Evolutionary conservation across 2,888 invertebrate species (phyloP).

Genomic region (Aromia moschata): DNA sequence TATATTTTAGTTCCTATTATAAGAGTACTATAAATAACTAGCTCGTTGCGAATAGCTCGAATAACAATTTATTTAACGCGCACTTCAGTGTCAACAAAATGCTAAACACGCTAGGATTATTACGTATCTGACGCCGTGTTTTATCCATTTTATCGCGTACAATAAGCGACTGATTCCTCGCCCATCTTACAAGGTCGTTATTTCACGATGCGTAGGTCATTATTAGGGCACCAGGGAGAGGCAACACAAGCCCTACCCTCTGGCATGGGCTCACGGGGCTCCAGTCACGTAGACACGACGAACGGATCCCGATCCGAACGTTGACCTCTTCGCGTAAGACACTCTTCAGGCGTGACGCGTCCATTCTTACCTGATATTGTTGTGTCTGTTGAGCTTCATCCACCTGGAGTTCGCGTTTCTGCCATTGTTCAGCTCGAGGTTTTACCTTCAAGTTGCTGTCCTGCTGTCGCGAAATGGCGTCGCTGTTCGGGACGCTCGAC

Average conservation of each 20-base stretch:
- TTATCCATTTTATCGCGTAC: too few relatives aligned
- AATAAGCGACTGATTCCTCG: too few relatives aligned
- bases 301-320: slow-evolving; percentile 39
- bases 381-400: slow-evolving; percentile 56
- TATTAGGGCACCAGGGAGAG: slow-evolving; percentile 3
- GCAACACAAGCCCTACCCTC: slow-evolving; percentile 14
- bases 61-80: too few relatives aligned
- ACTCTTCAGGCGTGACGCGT: slow-evolving; percentile 9
- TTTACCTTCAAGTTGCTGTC: slow-evolving; percentile 40
- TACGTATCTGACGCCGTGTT: too few relatives aligned
- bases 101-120: too few relatives aligned
- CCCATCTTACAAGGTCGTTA: slow-evolving; percentile 14
- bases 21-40: too few relatives aligned
- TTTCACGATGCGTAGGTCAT: slow-evolving; percentile 3
- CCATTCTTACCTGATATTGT: slow-evolving; percentile 58
- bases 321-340: slow-evolving; percentile 36
- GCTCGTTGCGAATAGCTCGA: too few relatives aligned
- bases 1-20: too few relatives aligned
- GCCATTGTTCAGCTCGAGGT: slow-evolving; percentile 33
- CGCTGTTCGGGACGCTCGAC: slow-evolving; percentile 69
- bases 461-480: slow-evolving; percentile 66
- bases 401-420: slow-evolving; percentile 49
- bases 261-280: slow-evolving; percentile 37
- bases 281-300: slow-evolving; percentile 50
- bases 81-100: too few relatives aligned